Base-by-base conservation (phyloP, 2,797 vertebrate species). In the Thamnophis elegans region DNA sequence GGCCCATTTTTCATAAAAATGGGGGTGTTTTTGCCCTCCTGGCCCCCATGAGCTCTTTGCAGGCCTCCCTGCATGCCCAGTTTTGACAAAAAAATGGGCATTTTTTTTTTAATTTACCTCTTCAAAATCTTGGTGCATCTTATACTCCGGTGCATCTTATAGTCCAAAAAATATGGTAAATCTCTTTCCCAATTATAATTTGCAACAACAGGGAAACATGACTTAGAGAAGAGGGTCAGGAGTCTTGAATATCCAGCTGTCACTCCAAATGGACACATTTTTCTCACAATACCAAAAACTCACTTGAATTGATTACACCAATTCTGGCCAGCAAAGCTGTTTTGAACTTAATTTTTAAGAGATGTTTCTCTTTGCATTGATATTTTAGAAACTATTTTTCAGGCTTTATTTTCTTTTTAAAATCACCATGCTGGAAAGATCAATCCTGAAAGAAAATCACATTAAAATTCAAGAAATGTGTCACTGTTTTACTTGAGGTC, bases 381-480 rank as follows among this genome's bases (percentile, higher is more conserved):
- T 13, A 58, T 59, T 26, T 92, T n/a, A 91, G 56, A 93, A 90
- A 90, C 36, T 53, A 73, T 18, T 60, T 93, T 93, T 56, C 5
- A 47, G n/a, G 65, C 32, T 78, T 90, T 26, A 5, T 56, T 85
- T 82, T 47, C 54, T 53, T 82, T 68, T 91, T 55, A 58, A 13
- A 86, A 68, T 1, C 93, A 65, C 28, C 53, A 54, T 0, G 0
- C 1, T 82, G 7, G 3, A 32, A 16, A 28, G 78, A 91, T 87
- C 88, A 93, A 91, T 92, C n/a, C 51, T 78, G 55, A 36, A 68
- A 56, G n/a, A n/a, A n/a, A 82, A 90, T 90, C 25, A 85, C 78
- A 32, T 18, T 28, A 28, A 28, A 6, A 36, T 73, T 56, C 68
- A 90, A 82, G 32, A 90, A 90, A 90, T 9, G 1, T 58, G 53